These are phyloP conservation scores for Eristalis intricaria DNA, from an alignment of 2,888 invertebrate species.

Conservation along the genomic window DNA sequence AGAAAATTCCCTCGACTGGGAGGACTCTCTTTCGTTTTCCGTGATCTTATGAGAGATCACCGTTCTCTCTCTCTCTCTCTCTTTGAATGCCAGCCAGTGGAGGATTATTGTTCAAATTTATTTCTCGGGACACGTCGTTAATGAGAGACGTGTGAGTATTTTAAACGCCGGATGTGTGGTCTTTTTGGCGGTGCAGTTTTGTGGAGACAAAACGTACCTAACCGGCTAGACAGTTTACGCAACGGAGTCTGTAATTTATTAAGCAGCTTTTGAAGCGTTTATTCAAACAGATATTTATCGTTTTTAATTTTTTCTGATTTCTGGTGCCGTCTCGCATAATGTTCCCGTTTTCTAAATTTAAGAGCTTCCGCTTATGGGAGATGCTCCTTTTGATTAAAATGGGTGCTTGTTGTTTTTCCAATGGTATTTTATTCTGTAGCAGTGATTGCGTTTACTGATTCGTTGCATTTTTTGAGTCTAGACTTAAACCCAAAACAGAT, in stretches of 20 bases:
- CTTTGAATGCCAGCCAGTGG: background rate
- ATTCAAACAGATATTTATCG: background rate
- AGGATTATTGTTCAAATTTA: background rate
- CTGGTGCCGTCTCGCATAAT: background rate
- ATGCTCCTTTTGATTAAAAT: background rate
- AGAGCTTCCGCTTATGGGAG: background rate
- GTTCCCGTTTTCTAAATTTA: background rate
- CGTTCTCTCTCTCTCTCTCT: slow-evolving; percentile 32
- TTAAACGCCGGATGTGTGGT: background rate
- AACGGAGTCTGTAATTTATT: slow-evolving; percentile 10
- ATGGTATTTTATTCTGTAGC: background rate
- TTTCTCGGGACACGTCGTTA: background rate
- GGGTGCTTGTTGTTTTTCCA: background rate
- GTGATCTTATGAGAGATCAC: background rate
- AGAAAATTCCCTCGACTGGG: slow-evolving; percentile 2
- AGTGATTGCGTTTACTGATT: background rate
- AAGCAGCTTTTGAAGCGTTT: background rate
- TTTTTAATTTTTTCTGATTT: background rate
- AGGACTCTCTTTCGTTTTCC: background rate
- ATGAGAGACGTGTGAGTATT: slow-evolving; percentile 31
- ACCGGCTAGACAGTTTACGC: slow-evolving; percentile 47
- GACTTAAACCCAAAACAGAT: too few species aligned
- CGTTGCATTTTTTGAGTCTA: background rate
- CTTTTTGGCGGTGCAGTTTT: slow-evolving; percentile 31
- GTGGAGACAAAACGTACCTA: background rate